These are phyloP conservation scores for Pristionchus maxplancki DNA, from an alignment of 2,888 invertebrate species.

Conservation along the genomic window DNA sequence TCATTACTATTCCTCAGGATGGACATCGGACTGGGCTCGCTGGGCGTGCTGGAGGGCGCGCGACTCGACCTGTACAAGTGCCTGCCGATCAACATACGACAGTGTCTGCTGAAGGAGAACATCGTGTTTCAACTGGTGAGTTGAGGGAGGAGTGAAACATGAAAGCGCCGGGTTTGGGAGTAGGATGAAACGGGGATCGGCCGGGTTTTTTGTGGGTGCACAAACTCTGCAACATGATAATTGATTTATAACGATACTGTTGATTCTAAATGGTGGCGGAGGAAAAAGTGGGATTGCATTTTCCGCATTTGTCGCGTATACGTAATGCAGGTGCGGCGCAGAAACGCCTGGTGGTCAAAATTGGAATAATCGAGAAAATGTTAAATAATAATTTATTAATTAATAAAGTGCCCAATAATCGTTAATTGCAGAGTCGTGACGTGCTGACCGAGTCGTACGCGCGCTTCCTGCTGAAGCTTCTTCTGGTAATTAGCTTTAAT, in stretches of 20 bases:
- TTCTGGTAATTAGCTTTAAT: too few relatives aligned
- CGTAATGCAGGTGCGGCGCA: not conserved
- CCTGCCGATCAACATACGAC: not conserved
- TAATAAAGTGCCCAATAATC: too few relatives aligned
- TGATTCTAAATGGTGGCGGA: too few relatives aligned
- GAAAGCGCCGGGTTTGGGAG: too few relatives aligned
- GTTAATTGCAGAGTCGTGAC: constrained; percentile 5
- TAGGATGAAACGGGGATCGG: not conserved
- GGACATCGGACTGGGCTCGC: not conserved
- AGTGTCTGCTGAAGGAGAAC: not conserved
- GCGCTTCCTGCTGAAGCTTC: not conserved
- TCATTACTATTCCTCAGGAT: too few relatives aligned
- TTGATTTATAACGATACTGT: too few relatives aligned
- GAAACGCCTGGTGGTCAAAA: not conserved
- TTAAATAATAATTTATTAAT: too few relatives aligned
- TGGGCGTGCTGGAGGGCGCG: not conserved
- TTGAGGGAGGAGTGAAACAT: too few relatives aligned
- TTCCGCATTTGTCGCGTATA: not conserved
- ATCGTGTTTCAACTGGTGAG: not conserved
- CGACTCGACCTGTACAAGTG: not conserved
- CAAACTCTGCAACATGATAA: too few relatives aligned
- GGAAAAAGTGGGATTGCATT: too few relatives aligned
- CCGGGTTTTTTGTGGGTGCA: too few relatives aligned
- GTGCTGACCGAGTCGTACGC: constrained; percentile 30
- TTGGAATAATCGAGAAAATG: not conserved